Conservation (phyloP, 2,888 invertebrate species). For the Keiferia lycopersicella region DNA sequence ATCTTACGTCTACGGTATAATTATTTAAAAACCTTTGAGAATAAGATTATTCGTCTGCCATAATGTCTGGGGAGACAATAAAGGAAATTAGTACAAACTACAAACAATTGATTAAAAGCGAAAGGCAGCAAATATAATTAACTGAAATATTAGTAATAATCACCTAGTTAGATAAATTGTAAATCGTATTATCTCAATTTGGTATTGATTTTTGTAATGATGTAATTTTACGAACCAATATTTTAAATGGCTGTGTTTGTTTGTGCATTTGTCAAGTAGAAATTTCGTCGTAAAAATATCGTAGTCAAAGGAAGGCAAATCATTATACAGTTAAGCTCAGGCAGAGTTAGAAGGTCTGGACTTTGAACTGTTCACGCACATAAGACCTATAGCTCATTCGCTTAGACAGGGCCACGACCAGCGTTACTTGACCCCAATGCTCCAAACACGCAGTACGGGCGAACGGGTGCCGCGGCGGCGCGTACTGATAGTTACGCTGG, state of each 20-base stretch:
- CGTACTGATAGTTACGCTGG: too few species aligned
- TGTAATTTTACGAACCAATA: not conserved
- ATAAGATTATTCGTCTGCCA: not conserved
- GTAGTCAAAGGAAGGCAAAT: too few species aligned
- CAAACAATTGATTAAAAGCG: not conserved
- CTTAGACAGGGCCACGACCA: too few species aligned
- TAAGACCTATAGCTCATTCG: too few species aligned
- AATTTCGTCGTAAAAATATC: too few species aligned
- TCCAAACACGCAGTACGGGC: too few species aligned
- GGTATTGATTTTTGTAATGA: constrained; percentile 3
- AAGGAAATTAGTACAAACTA: not conserved
- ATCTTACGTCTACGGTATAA: not conserved
- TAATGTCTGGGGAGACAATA: not conserved
- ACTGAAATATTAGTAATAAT: not conserved
- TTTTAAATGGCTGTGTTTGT: not conserved
- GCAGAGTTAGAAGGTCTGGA: too few species aligned
- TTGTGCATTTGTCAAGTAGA: not conserved
- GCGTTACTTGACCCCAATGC: too few species aligned
- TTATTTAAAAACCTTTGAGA: not conserved
- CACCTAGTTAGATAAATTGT: not conserved
- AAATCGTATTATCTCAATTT: not conserved
- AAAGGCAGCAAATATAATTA: not conserved
- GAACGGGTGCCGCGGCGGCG: too few species aligned
- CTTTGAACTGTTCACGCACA: too few species aligned
- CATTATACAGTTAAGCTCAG: too few species aligned